Evolutionary conservation across 1,140 invertebrate genomes (phyloP).

Genomic region (Formica selysi): DNA sequence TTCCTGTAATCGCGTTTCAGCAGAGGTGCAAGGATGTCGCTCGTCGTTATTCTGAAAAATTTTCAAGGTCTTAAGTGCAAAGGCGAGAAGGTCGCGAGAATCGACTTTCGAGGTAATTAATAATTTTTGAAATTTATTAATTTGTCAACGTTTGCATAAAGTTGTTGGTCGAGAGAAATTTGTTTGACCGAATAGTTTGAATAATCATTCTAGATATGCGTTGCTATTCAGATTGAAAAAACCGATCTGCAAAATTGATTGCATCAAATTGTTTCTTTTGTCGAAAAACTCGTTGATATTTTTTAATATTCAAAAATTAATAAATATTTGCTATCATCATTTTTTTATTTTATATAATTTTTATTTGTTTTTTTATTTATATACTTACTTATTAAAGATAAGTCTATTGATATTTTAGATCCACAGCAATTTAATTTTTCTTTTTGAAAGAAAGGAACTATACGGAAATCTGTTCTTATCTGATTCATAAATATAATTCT

Average conservation of each 20-base stretch:
- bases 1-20: background rate
- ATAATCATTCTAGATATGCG: background rate
- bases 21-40: conserved; percentile 85
- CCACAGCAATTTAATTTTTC: no score
- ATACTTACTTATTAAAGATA: background rate
- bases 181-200: background rate
- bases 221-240: background rate
- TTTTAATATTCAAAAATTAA: background rate
- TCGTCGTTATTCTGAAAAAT: conserved; percentile 88
- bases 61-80: conserved; percentile 89
- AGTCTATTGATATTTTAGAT: background rate
- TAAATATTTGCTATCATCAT: background rate
- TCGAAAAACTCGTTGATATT: background rate
- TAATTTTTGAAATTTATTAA: conserved; percentile 13
- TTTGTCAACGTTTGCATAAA: background rate
- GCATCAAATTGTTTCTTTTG: background rate
- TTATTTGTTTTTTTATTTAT: background rate
- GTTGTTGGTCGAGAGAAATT: background rate
- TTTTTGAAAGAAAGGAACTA: background rate
- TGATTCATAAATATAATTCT: background rate
- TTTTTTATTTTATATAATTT: background rate
- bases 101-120: conserved; percentile 90
- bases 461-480: background rate
- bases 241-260: background rate
- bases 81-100: conserved; percentile 88